phyloP scores from a whole-genome alignment of 2,888 invertebrate species.

The Apotomis turbidana region DNA sequence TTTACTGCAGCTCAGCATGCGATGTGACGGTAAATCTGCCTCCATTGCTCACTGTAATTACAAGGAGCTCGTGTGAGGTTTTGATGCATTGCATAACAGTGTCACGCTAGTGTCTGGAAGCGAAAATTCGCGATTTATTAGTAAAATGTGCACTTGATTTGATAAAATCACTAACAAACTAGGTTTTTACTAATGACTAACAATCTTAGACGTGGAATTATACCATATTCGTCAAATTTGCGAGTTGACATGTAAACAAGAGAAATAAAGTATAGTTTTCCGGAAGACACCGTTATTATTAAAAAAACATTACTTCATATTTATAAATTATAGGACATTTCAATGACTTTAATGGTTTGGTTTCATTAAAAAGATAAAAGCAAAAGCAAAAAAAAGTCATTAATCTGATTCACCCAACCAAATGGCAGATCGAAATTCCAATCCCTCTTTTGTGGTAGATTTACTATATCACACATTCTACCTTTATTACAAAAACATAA shows the following conservation, averaged over 20 bases:
- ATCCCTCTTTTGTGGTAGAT: background rate
- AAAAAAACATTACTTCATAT: background rate
- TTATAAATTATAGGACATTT: no score
- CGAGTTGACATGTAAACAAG: no score
- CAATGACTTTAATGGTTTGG: background rate
- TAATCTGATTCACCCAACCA: background rate
- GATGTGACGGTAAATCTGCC: constrained; percentile 54
- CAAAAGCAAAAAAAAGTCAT: background rate
- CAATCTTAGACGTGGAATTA: no score
- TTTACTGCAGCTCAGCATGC: constrained; percentile 66
- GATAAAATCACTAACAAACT: no score
- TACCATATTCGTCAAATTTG: no score
- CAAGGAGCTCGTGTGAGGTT: constrained; percentile 10
- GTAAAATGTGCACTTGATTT: no score
- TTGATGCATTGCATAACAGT: constrained; percentile 31
- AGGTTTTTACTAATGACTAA: no score
- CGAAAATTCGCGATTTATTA: no score
- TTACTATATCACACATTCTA: background rate
- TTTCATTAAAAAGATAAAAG: background rate
- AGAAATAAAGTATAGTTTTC: no score
- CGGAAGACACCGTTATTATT: no score
- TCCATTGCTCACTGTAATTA: constrained; percentile 28
- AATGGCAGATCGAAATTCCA: background rate
- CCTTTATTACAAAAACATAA: no score
- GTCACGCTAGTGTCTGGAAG: constrained; percentile 4